These are phyloP conservation scores for Drosophila pseudoobscura DNA, from an alignment of 1,140 invertebrate genomes.

Conservation along the genomic window DNA sequence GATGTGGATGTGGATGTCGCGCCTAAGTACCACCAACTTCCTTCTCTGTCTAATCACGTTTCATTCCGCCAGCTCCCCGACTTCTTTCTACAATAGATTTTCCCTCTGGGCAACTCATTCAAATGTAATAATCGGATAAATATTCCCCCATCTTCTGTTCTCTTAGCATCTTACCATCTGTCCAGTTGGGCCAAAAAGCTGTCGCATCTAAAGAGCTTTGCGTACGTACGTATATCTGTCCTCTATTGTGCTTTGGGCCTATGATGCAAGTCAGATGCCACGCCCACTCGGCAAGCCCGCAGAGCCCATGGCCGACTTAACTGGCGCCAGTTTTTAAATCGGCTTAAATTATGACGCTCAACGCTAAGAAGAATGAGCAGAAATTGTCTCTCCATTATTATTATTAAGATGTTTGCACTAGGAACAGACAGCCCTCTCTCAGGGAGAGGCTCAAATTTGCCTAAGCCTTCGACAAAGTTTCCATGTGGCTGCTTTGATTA, in stretches of 20 bases:
- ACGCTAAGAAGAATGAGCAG: constrained; percentile 43
- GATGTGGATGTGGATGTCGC: constrained; percentile 13
- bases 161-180: constrained; percentile 20
- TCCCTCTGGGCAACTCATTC: constrained; percentile 28
- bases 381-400: constrained; percentile 57
- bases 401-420: constrained; percentile 70
- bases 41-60: constrained; percentile 36
- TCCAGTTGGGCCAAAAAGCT: constrained; percentile 44
- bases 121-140: constrained; percentile 53
- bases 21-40: constrained; percentile 22
- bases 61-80: constrained; percentile 12
- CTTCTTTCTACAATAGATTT: constrained; percentile 10
- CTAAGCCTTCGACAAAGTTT: constrained; percentile 8
- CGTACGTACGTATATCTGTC: constrained; percentile 4
- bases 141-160: background rate
- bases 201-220: constrained; percentile 41
- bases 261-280: constrained; percentile 40
- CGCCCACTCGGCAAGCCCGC: constrained; percentile 18
- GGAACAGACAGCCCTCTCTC: background rate
- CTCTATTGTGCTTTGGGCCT: constrained; percentile 26
- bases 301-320: constrained; percentile 23
- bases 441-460: constrained; percentile 17
- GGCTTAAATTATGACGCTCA: constrained; percentile 51
- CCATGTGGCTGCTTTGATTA: background rate
- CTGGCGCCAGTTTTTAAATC: constrained; percentile 53